A percentile compares a stretch with the other conserved stretches of the same genome.
phyloP scores from a whole-genome alignment of 1,140 invertebrate genomes.

The Battus philenor region DNA sequence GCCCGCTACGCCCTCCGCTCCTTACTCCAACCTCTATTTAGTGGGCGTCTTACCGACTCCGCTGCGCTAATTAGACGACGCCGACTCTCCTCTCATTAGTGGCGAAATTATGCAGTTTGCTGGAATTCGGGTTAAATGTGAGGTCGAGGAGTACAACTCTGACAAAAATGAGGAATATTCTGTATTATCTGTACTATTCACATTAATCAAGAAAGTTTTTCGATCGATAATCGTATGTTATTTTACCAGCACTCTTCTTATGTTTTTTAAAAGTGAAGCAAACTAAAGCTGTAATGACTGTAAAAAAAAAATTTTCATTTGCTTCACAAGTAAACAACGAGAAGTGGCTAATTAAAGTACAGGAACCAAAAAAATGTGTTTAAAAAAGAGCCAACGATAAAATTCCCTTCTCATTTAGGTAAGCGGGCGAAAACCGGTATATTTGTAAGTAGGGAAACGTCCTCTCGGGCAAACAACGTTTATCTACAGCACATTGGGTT shows the following conservation, averaged over 20 bases:
- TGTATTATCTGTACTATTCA: constrained; percentile 19
- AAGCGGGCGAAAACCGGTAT: constrained; percentile 59
- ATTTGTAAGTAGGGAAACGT: constrained; percentile 59
- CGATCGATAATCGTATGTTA: constrained; percentile 3
- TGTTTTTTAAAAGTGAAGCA: too few species aligned
- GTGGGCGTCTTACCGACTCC: constrained; percentile 67
- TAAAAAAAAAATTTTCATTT: too few species aligned
- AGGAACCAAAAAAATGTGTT: constrained; percentile 37
- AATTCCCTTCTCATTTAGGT: constrained; percentile 54
- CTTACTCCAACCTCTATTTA: constrained; percentile 55
- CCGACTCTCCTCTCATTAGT: constrained; percentile 72
- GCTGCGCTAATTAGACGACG: constrained; percentile 69
- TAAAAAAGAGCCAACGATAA: constrained; percentile 51
- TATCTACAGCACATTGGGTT: constrained; percentile 71
- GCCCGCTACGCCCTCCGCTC: constrained; percentile 28
- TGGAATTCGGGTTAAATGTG: constrained; percentile 70
- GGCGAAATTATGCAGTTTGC: constrained; percentile 73
- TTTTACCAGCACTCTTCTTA: too few species aligned
- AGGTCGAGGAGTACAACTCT: constrained; percentile 55
- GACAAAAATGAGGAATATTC: constrained; percentile 52
- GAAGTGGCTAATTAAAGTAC: constrained; percentile 50
- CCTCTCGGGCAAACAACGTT: constrained; percentile 63
- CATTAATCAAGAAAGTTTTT: constrained; percentile 23
- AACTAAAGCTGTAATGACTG: too few species aligned
- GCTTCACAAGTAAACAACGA: constrained; percentile 19